These are phyloP conservation scores for Punctoribates punctum DNA, from an alignment of 2,888 invertebrate species.

Conservation along the genomic window DNA sequence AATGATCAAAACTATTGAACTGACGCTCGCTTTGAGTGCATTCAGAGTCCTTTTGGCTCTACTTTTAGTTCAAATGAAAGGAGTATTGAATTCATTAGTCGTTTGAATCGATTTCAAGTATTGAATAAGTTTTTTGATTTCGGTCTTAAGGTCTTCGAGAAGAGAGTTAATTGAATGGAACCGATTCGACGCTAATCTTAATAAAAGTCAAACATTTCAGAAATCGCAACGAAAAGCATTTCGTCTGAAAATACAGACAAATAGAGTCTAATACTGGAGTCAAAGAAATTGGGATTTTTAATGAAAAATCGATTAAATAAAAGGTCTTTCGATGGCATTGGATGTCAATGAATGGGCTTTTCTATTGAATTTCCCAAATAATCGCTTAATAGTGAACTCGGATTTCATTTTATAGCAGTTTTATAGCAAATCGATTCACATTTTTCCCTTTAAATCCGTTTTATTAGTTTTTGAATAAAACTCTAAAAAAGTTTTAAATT, in stretches of 20 bases:
- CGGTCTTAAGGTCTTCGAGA: too few species aligned
- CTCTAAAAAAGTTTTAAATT: too few species aligned
- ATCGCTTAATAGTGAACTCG: not conserved
- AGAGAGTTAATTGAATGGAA: too few species aligned
- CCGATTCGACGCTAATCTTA: not conserved
- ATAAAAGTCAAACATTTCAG: not conserved
- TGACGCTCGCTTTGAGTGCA: too few species aligned
- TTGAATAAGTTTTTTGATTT: too few species aligned
- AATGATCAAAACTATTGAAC: too few species aligned
- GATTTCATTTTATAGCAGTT: not conserved
- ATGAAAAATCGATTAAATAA: conserved; percentile 3
- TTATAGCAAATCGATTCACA: not conserved
- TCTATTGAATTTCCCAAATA: too few species aligned
- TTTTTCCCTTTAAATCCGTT: not conserved
- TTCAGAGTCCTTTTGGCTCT: too few species aligned
- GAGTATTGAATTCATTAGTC: too few species aligned
- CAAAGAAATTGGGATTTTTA: not conserved
- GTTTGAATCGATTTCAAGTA: too few species aligned
- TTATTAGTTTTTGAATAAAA: too few species aligned
- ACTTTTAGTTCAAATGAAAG: too few species aligned
- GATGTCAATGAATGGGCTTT: not conserved
- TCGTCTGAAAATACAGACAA: not conserved
- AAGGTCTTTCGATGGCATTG: not conserved
- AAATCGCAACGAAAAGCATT: not conserved
- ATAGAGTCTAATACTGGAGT: not conserved